phyloP scores from a whole-genome alignment of 2,888 invertebrate genomes.

The Chloroclystis v-ata region DNA sequence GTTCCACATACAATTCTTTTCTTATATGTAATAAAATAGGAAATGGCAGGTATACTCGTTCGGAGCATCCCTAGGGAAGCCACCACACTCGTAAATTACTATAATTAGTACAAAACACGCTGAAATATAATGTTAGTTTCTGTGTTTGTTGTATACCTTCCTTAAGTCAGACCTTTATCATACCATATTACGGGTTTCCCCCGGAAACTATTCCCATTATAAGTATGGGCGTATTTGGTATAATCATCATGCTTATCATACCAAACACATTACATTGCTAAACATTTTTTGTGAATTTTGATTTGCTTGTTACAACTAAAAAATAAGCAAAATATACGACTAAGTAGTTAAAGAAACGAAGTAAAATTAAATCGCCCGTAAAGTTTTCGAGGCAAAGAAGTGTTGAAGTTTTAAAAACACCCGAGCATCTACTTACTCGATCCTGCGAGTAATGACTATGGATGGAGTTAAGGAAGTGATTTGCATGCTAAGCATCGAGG shows the following conservation, averaged over 20 bases:
- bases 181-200: too few species aligned
- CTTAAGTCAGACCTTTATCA: not conserved
- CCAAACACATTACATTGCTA: too few species aligned
- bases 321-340: too few species aligned
- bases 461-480: conserved; percentile 42
- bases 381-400: conserved; percentile 33
- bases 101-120: conserved; percentile 33
- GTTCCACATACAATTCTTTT: conserved; percentile 53
- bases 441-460: conserved; percentile 29
- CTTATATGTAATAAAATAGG: conserved; percentile 39
- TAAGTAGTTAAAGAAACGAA: too few species aligned
- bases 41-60: conserved; percentile 38
- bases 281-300: too few species aligned
- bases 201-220: too few species aligned
- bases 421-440: conserved; percentile 10
- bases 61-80: conserved; percentile 30
- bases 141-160: not conserved
- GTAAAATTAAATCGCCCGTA: too few species aligned
- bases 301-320: too few species aligned
- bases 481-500: conserved; percentile 44
- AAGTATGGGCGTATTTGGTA: too few species aligned
- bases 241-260: too few species aligned
- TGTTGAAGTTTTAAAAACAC: conserved; percentile 37
- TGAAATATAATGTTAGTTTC: conserved; percentile 25
- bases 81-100: conserved; percentile 34